Evolutionary conservation across 2,888 invertebrate species (phyloP).

Genomic region (Gandaritis pyraliata): DNA sequence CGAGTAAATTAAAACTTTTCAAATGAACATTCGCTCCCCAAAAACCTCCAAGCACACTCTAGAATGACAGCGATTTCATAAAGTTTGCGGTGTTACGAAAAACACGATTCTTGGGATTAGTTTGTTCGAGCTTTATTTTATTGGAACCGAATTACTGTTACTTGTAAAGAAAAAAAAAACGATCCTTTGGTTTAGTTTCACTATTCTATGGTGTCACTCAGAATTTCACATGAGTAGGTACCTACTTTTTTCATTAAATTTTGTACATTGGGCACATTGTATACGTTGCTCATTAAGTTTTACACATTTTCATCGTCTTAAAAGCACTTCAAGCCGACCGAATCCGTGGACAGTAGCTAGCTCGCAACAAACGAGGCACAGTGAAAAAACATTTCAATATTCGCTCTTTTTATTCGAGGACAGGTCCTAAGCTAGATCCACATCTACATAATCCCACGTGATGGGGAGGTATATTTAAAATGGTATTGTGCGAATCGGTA

Average conservation of each 20-base stretch:
- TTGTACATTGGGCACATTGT: no score
- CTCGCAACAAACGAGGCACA: not conserved
- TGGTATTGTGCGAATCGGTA: conserved; percentile 12
- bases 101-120: conserved; percentile 30
- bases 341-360: not conserved
- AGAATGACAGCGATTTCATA: conserved; percentile 32
- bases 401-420: conserved; percentile 27
- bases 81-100: conserved; percentile 25
- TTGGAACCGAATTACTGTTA: conserved; percentile 16
- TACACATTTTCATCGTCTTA: no score
- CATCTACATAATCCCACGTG: conserved; percentile 46
- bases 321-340: no score
- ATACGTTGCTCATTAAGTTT: no score
- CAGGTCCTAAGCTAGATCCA: conserved; percentile 31
- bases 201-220: no score
- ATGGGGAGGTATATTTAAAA: conserved; percentile 22
- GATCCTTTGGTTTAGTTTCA: no score
- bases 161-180: no score
- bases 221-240: no score
- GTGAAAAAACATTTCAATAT: conserved; percentile 17
- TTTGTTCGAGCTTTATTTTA: conserved; percentile 33
- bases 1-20: conserved; percentile 33
- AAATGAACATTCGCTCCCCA: conserved; percentile 33
- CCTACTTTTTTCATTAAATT: no score
- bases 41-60: conserved; percentile 26